Evolutionary conservation across 2,113 vertebrate species (phyloP).

Genomic region (Dipodomys merriami): DNA sequence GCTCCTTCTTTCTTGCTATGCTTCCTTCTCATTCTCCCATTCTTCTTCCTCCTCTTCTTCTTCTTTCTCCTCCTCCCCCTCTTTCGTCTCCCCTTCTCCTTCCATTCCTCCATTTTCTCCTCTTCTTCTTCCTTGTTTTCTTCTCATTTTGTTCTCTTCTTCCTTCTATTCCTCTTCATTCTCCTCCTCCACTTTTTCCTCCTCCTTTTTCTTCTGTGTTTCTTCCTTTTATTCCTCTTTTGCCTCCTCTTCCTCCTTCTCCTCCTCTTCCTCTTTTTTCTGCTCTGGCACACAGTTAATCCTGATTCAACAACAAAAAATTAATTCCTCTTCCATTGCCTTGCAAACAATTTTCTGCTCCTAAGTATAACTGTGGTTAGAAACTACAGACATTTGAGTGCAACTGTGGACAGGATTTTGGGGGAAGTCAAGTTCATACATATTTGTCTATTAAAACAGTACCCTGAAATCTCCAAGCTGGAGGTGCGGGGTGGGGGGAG

Average conservation of each 20-base stretch:
- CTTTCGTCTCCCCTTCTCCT: neutral
- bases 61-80: no score
- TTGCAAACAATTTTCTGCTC: conserved; percentile 81
- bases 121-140: neutral
- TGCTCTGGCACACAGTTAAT: neutral
- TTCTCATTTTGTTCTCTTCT: neutral
- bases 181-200: neutral
- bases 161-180: no score
- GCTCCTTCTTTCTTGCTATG: no score
- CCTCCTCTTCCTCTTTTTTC: neutral
- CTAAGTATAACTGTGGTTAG: conserved; percentile 73
- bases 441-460: conserved; percentile 82
- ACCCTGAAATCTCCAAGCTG: conserved; percentile 75
- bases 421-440: conserved; percentile 81
- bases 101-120: neutral
- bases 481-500: neutral
- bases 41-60: neutral
- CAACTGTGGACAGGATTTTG: conserved; percentile 74
- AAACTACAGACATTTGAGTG: conserved; percentile 67
- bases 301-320: neutral
- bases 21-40: neutral
- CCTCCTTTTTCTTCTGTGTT: no score
- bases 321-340: conserved; percentile 61
- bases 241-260: neutral
- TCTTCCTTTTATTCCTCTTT: neutral